Evolutionary conservation across 2,797 vertebrate species (phyloP), one percentile per base, ranked within the genome.

Genomic region (Acrossocheilus fasciatus): DNA sequence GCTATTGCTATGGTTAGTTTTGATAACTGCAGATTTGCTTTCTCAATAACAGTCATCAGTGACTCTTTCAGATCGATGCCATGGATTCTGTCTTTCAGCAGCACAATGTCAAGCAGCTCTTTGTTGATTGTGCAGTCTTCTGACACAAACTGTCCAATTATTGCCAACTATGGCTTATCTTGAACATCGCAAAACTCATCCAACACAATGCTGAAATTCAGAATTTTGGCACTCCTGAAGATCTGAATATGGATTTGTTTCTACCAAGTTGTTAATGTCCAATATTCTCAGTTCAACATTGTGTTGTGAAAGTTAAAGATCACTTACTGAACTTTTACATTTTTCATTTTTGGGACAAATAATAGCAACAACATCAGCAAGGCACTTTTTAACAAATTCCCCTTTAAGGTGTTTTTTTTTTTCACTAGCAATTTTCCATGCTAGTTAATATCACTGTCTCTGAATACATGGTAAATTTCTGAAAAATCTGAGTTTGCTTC

Each of bases 61-160:
- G 62, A 41, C 14, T 83, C 85, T 87, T 84, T 89, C 82, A 90
- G 59, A 82, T 89, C 87, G 10, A 87, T 91, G 82, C 84, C 84
- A 87, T 30, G 43, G 57, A 87, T 90, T 70, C 86, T 89, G 45
- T 90, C 84, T 90, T 90, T 91, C 59, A 90, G 88, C 78, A 75
- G 84, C 39, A 90, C 84, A 83, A 87, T 89, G 62, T 89, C 86
- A 84, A 91, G 88, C 26, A 90, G 84, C 45, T 91, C 72, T 77
- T 91, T 87, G 62, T 90, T 85, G 11, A 89, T 83, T n/a, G 83
- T 10, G 74, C 89, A 87, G 6, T 91, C 83, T 0, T 91, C 59
- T 88, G 86, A 89, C 77, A 89, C 79, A 81, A 59, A 86, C 82
- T 47, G 50, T 87, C 50, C 77, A 89, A 89, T 87, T 88, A 85